Evolutionary conservation across 2,888 invertebrate species (phyloP), one percentile per base, ranked within the genome.

Genomic region (Megalurothrips usitatus): DNA sequence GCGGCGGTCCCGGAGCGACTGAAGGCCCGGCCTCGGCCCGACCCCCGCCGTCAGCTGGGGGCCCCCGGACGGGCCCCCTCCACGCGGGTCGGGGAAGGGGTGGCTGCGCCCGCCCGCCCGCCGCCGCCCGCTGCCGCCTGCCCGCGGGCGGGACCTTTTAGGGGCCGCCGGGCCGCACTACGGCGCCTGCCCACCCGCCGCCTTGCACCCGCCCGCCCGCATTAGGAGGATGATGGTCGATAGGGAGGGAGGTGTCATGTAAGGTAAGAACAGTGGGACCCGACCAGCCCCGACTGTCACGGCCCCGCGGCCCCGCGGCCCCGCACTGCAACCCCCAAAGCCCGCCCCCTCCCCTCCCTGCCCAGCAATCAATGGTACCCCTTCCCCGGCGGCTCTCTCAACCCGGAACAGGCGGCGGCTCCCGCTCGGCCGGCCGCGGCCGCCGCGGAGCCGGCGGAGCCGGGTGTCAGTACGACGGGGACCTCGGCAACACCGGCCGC

Each of bases 1-100:
- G 26, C 68, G 68, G 68, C 68, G 23, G 68, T 75, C 68, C 68
- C 68, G 68, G 68, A 75, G 68, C 68, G 68, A 75, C 68, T 75
- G 68, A 12, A n/a, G 68, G n/a, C 4, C 23, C 68, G 68, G 6
- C 68, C 23, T 23, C 68, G 26, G 58, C 58, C 68, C 68, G 23
- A n/a, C 6, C 68, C 68, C 12, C 68, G 10, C 68, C 23, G 68
- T 26, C 68, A 68, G 34, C 26, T 78, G 78, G 23, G 23, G 34
- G 1, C 68, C 12, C 68, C 26, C 23, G n/a, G n/a, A n/a, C n/a
- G n/a, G n/a, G n/a, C 26, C 68, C 26, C 68, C 12, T 26, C 23
- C 68, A 75, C 68, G 4, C 68, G 68, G 68, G 2, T 10, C 52
- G 2, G 34, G 34, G 34, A 43, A 43, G 34, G 34, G 34, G 34